phyloP scores from a whole-genome alignment of 2,113 vertebrate genomes.

The Scomber scombrus region DNA sequence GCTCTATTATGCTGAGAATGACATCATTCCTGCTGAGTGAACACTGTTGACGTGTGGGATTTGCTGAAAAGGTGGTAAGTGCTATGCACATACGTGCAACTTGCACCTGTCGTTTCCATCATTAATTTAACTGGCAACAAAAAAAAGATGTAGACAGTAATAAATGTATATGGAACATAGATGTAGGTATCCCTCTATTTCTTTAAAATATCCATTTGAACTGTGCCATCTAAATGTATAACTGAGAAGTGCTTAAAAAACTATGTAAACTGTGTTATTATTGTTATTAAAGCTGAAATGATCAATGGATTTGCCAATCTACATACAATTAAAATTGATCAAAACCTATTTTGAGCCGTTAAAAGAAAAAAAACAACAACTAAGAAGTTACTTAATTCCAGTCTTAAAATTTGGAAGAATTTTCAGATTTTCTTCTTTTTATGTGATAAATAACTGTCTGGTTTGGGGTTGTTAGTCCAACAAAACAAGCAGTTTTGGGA shows the following conservation, averaged over 20 bases:
- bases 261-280: background rate
- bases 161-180: background rate
- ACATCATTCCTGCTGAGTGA: slow-evolving; percentile 51
- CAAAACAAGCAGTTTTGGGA: background rate
- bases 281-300: background rate
- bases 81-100: slow-evolving; percentile 29
- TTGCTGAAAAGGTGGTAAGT: slow-evolving; percentile 43
- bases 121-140: slow-evolving; percentile 3
- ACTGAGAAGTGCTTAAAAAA: background rate
- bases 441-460: background rate
- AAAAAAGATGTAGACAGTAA: slow-evolving; percentile 3
- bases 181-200: background rate
- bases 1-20: slow-evolving; percentile 28
- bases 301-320: background rate
- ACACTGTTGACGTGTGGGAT: slow-evolving; percentile 42
- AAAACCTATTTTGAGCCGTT: too few relatives aligned
- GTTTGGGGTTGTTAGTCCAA: background rate
- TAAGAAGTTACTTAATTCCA: too few relatives aligned
- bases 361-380: too few relatives aligned
- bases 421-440: too few relatives aligned
- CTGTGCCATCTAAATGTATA: background rate
- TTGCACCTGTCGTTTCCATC: slow-evolving; percentile 29
- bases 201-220: background rate
- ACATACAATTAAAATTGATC: too few relatives aligned
- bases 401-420: too few relatives aligned